phyloP scores from a whole-genome alignment of 1,140 invertebrate genomes.

The Amyelois transitella region DNA sequence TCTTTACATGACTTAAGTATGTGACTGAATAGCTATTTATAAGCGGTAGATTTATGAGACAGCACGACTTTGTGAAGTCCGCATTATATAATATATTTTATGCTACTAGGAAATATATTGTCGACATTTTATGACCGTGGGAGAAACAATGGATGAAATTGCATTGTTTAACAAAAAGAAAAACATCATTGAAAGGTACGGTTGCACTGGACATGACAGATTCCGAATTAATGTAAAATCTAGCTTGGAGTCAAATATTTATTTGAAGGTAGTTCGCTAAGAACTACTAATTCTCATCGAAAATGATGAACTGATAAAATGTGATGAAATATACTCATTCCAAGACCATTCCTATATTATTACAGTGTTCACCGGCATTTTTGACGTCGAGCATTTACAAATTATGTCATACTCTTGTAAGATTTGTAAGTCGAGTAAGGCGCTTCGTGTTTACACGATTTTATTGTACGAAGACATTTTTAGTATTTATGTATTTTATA shows the following conservation, averaged over 20 bases:
- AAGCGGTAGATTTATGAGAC: no score
- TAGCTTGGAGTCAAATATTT: no score
- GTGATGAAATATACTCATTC: conserved; percentile 9
- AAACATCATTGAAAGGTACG: no score
- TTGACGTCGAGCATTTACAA: not conserved
- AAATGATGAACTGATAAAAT: no score
- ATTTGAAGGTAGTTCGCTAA: no score
- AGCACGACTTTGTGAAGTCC: not conserved
- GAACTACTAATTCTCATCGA: no score
- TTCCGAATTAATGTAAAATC: no score
- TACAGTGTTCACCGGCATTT: not conserved
- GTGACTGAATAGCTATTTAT: not conserved
- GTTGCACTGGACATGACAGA: not conserved
- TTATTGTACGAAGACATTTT: not conserved
- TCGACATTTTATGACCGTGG: no score
- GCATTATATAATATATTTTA: not conserved
- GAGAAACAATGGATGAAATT: no score
- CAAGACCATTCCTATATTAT: conserved; percentile 2
- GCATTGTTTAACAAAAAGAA: no score
- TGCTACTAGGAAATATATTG: no score
- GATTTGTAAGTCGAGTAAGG: not conserved
- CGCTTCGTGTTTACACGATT: not conserved
- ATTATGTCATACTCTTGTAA: not conserved
- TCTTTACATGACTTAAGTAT: no score
- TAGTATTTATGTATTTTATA: not conserved